Conservation (phyloP, 2,113 vertebrate species). For the Thunnus maccoyii region DNA sequence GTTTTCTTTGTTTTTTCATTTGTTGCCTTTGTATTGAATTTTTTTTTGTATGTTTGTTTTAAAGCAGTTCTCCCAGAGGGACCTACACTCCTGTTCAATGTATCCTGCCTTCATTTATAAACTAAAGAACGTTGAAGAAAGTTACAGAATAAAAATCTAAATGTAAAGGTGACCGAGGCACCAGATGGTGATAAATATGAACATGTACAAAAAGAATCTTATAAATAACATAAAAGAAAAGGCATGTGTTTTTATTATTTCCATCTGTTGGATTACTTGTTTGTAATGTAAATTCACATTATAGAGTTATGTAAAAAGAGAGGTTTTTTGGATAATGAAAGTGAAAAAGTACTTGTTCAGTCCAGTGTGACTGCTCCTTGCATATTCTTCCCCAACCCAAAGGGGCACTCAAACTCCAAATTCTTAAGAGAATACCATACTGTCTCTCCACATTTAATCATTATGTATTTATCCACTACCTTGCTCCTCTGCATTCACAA, state of each 20-base stretch:
- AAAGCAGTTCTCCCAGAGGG: not conserved
- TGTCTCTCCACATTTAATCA: not conserved
- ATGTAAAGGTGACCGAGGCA: not conserved
- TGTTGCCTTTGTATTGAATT: not conserved
- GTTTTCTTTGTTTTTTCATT: not conserved
- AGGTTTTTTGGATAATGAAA: conserved; percentile 4
- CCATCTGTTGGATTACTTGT: not conserved
- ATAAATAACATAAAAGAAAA: not conserved
- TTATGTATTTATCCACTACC: not conserved
- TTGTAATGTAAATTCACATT: not conserved
- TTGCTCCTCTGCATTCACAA: conserved; percentile 10
- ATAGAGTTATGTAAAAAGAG: not conserved
- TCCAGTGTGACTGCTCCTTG: not conserved
- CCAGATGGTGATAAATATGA: not conserved
- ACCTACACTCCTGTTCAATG: too few species aligned
- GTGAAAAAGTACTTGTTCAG: not conserved
- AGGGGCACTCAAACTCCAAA: not conserved
- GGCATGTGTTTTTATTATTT: not conserved
- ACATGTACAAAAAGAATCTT: not conserved
- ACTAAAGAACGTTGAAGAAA: not conserved
- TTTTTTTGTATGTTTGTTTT: not conserved
- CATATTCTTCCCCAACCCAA: not conserved
- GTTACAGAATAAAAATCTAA: not conserved
- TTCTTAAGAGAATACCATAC: not conserved
- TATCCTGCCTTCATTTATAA: too few species aligned